Evolutionary conservation across 2,113 vertebrate species (phyloP).

Genomic region (Perca flavescens): DNA sequence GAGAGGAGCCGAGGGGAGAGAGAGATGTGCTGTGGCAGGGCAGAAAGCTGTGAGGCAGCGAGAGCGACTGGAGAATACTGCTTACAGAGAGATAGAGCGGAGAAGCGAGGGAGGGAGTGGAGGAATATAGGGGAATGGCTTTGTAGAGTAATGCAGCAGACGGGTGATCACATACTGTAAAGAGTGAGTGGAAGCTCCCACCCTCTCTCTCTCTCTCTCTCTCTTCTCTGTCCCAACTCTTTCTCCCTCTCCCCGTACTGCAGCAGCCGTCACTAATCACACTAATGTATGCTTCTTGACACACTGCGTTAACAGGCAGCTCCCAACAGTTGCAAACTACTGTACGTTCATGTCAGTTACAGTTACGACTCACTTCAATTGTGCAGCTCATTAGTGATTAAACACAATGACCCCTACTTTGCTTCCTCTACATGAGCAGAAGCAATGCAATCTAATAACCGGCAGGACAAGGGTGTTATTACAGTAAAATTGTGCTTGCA

Average conservation of each 20-base stretch:
- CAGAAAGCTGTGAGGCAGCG: conserved; percentile 62
- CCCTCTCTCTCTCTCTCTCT: conserved; percentile 43
- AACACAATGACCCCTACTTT: background rate
- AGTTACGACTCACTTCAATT: background rate
- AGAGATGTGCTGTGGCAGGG: conserved; percentile 61
- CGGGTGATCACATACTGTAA: conserved; percentile 60
- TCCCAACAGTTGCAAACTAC: conserved; percentile 22
- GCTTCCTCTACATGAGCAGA: conserved; percentile 72
- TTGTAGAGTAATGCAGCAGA: conserved; percentile 81
- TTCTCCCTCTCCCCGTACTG: conserved; percentile 83
- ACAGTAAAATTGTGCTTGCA: conserved; percentile 6
- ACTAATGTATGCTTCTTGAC: conserved; percentile 89
- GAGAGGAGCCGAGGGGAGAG: conserved; percentile 85
- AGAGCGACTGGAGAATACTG: conserved; percentile 61
- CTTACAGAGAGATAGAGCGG: conserved; percentile 52
- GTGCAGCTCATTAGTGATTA: conserved; percentile 25
- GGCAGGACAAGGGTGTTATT: background rate
- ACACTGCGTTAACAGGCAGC: conserved; percentile 83
- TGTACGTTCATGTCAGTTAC: background rate
- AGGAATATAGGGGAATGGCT: conserved; percentile 64
- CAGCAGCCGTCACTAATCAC: conserved; percentile 91
- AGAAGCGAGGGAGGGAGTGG: conserved; percentile 61
- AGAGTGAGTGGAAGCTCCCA: conserved; percentile 60
- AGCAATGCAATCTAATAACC: conserved; percentile 1
- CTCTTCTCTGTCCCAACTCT: conserved; percentile 31